Conservation (phyloP, 1,140 invertebrate species). For the Patella vulgata region DNA sequence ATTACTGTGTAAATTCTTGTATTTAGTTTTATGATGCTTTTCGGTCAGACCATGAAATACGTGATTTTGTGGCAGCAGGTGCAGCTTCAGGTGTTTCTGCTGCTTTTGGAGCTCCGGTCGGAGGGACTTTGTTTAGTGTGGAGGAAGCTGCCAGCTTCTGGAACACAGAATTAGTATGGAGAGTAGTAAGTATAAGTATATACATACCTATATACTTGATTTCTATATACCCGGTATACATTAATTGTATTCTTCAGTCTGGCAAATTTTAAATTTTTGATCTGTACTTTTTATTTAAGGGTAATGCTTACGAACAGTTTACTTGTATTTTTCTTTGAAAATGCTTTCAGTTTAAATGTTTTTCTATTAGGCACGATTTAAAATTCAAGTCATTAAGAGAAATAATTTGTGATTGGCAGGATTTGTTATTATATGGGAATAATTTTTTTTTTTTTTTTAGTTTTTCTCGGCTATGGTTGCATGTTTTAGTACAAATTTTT, state of each 20-base stretch:
- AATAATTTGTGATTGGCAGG: background rate
- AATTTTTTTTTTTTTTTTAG: slow-evolving; percentile 50
- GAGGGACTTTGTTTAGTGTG: slow-evolving; percentile 95
- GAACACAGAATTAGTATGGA: slow-evolving; percentile 97
- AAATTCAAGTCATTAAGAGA: background rate
- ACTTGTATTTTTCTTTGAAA: background rate
- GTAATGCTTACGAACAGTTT: background rate
- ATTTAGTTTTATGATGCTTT: slow-evolving; percentile 81
- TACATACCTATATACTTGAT: no score
- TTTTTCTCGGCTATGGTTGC: slow-evolving; percentile 97
- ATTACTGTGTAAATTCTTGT: no score
- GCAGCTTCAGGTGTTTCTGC: slow-evolving; percentile 95
- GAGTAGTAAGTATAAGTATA: slow-evolving; percentile 74
- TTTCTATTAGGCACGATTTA: background rate
- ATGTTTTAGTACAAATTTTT: slow-evolving; percentile 92
- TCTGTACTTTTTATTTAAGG: background rate
- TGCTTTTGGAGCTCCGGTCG: slow-evolving; percentile 96
- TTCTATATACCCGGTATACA: no score
- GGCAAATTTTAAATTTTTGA: no score
- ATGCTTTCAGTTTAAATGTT: background rate
- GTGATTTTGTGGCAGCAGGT: slow-evolving; percentile 98
- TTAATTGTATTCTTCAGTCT: no score
- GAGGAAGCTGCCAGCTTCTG: slow-evolving; percentile 99
- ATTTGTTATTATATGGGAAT: no score
- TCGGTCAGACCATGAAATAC: slow-evolving; percentile 89